Conservation (phyloP, 2,113 vertebrate species). For the Microtus pennsylvanicus region DNA sequence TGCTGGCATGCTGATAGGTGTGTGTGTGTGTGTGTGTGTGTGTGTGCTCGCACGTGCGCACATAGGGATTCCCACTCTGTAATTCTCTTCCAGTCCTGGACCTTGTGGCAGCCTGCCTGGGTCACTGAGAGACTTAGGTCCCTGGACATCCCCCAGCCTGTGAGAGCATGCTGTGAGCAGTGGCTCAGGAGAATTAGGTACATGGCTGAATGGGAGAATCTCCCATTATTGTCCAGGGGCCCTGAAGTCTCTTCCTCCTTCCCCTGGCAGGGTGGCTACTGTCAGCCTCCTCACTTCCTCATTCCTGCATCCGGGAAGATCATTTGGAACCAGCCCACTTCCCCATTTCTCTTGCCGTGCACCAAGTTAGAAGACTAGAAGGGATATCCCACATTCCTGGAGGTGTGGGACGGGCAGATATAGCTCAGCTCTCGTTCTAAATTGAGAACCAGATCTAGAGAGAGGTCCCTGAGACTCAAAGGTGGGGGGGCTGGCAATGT, state of each 20-base stretch:
- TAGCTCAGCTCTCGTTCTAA: background rate
- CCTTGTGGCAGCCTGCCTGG: background rate
- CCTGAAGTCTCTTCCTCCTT: background rate
- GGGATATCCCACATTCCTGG: background rate
- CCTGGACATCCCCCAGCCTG: background rate
- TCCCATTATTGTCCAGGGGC: background rate
- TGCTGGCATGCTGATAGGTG: background rate
- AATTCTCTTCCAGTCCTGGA: background rate
- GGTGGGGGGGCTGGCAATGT: background rate
- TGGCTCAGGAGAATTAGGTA: background rate
- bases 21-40: background rate
- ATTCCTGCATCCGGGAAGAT: conserved; percentile 43
- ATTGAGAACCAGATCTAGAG: background rate
- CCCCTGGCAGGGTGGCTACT: background rate
- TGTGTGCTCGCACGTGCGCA: too few relatives aligned
- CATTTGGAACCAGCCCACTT: conserved; percentile 42
- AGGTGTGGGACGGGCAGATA: background rate
- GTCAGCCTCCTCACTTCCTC: conserved; percentile 49
- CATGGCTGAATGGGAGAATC: background rate
- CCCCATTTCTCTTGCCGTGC: conserved; percentile 57
- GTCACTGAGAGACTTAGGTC: background rate
- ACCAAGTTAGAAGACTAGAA: background rate
- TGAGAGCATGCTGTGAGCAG: background rate
- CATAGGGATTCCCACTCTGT: background rate
- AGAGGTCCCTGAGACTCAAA: background rate